Base-by-base conservation (phyloP, 2,797 vertebrate genomes). In the Poecilia velifera region DNA sequence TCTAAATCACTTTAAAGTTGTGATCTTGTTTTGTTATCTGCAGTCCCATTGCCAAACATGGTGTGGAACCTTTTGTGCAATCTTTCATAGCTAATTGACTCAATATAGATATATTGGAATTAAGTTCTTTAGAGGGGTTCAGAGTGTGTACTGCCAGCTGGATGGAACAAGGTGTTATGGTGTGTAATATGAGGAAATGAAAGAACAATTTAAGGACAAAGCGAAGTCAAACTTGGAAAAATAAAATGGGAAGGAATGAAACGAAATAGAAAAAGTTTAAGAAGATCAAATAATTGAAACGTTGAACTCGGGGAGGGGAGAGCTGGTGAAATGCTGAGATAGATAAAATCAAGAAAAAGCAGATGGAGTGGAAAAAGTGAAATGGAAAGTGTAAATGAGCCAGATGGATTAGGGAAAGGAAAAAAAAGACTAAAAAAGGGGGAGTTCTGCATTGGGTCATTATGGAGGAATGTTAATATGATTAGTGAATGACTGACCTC, bases 401-500 rank as follows among this genome's bases (percentile, higher is more conserved):
- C 80, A 76, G 82, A 87, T 82, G 82, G 84, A 89, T 66, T 79
- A 89, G 74, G 74, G 70, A 82, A 62, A 70, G 75, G 84, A 53
- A 73, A 79, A 76, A 64, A 72, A 73, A 28, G 82, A 59, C 73
- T 41, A 83, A 84, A 82, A 81, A 77, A 86, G 41, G 83, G 82
- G 80, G 87, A 90, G 86, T 86, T 91, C 90, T 94, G 91, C 89
- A 59, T 93, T 93, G 86, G 85, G 91, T 94, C 93, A 96, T 95
- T 95, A 95, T 94, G 78, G 82, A 90, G 93, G 94, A 96, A 95
- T 96, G 94, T 95, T 96, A 96, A 96, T 95, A 94, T 94, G 94
- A 96, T 96, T 96, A 95, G 91, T 92, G 93, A 90, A 93, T 90
- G 87, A 90, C 91, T 92, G 93, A 93, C 89, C 93, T 89, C 86